Evolutionary conservation across 2,888 invertebrate species (phyloP), one percentile per base, ranked within the genome.

Genomic region (Palloptera scutellata): DNA sequence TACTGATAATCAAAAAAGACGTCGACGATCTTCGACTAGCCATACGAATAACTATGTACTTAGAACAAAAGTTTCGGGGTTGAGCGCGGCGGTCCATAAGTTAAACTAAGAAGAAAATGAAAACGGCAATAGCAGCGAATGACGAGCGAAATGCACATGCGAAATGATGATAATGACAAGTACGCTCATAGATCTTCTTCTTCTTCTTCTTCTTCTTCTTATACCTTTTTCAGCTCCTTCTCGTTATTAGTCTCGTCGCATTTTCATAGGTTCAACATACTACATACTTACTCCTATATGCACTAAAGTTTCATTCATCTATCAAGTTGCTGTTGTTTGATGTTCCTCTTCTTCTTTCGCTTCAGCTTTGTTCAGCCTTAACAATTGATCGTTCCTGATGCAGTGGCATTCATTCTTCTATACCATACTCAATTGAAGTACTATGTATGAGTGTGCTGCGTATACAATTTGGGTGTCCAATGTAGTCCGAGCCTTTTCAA

Each of bases 111-210:
- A 48, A 11, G 48, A 48, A 48, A 48, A 30, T 30, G 30, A 30
- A 30, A 30, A 30, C 30, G 2, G 2, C 30, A 30, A 30, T 30
- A 30, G 30, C 30, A 30, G 30, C 30, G 30, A 6, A 30, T 6
- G 6, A 30, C 30, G 30, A 30, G 30, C 30, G 30, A 30, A 30
- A 30, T 30, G 3, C 30, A 11, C 15, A 15, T 48, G 48, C n/a
- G n/a, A n/a, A 48, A 53, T 53, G 53, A 17, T 53, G 53, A 53
- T 19, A 17, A 53, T 53, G 53, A 53, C 15, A 53, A 53, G 53
- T 53, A 15, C 5, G 17, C 15, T 12, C 17, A 53, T 15, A 53
- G 19, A 19, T 53, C 53, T 53, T 53, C 15, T 15, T n/a, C 17
- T n/a, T n/a, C n/a, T n/a, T n/a, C n/a, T n/a, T n/a, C n/a, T n/a